These are phyloP conservation scores for Drosophila pruinosa DNA, from an alignment of 1,140 invertebrate species.

Conservation along the genomic window DNA sequence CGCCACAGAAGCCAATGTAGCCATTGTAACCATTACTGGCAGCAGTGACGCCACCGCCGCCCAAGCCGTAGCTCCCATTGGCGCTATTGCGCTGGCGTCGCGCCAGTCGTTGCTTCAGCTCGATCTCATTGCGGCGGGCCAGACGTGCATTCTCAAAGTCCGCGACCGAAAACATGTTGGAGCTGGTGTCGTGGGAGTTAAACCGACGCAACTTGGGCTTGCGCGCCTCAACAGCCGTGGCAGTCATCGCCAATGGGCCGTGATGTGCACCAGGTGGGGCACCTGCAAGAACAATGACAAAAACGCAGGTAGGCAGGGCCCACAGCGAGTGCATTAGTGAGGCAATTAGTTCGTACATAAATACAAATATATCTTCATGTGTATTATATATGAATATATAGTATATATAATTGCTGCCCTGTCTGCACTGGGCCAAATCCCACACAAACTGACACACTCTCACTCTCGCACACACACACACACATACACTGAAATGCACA, in stretches of 20 bases:
- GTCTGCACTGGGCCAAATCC: slow-evolving; percentile 65
- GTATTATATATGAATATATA: not conserved
- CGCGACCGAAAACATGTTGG: slow-evolving; percentile 82
- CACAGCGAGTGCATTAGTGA: slow-evolving; percentile 58
- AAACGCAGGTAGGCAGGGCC: slow-evolving; percentile 32
- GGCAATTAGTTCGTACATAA: slow-evolving; percentile 49
- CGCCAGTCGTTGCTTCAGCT: slow-evolving; percentile 72
- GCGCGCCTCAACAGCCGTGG: slow-evolving; percentile 55
- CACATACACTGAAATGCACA: slow-evolving; percentile 11
- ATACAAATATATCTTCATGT: not conserved
- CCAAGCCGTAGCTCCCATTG: slow-evolving; percentile 54
- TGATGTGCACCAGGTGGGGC: slow-evolving; percentile 64
- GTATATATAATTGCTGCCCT: slow-evolving; percentile 55
- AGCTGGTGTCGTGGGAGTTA: slow-evolving; percentile 82
- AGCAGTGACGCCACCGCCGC: not conserved
- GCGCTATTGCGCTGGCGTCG: slow-evolving; percentile 68
- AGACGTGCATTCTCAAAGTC: slow-evolving; percentile 82
- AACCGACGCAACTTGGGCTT: slow-evolving; percentile 80
- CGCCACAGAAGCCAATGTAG: slow-evolving; percentile 52
- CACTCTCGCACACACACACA: not conserved
- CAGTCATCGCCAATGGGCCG: slow-evolving; percentile 43
- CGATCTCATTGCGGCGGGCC: slow-evolving; percentile 82
- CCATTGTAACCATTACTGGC: slow-evolving; percentile 17
- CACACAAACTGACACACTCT: slow-evolving; percentile 37
- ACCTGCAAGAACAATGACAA: slow-evolving; percentile 50